These are phyloP conservation scores for Fregetta grallaria DNA, from an alignment of 2,113 vertebrate species.

Conservation along the genomic window DNA sequence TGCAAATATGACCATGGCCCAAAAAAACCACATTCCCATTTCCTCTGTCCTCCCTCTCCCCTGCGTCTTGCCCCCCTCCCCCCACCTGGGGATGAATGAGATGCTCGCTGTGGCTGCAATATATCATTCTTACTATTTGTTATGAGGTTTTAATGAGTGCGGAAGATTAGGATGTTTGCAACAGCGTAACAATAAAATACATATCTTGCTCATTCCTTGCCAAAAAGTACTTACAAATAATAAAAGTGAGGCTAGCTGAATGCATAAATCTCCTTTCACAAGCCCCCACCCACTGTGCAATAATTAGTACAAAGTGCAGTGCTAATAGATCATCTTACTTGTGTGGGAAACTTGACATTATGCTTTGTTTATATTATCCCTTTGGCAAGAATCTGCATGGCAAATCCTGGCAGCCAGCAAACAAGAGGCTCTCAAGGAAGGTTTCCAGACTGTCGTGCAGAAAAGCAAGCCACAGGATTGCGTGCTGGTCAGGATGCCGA, in stretches of 20 bases:
- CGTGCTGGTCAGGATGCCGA: constrained; percentile 63
- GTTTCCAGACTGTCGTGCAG: constrained; percentile 65
- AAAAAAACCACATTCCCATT: not conserved
- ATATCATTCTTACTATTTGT: constrained; percentile 70
- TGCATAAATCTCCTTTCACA: constrained; percentile 69
- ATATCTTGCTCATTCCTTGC: constrained; percentile 63
- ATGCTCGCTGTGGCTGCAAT: constrained; percentile 21
- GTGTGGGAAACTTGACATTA: constrained; percentile 72
- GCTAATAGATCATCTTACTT: constrained; percentile 71
- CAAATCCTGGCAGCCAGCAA: constrained; percentile 68
- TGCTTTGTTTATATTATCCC: constrained; percentile 70
- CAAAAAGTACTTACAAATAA: constrained; percentile 71
- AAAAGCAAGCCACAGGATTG: constrained; percentile 63
- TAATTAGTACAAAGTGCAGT: constrained; percentile 73
- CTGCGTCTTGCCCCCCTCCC: not conserved
- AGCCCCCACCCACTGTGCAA: constrained; percentile 72
- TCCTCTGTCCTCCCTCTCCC: not conserved
- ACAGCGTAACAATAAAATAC: constrained; percentile 64
- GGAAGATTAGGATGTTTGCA: constrained; percentile 66
- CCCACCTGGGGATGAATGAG: constrained; percentile 53
- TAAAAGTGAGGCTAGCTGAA: constrained; percentile 70
- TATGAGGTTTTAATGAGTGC: constrained; percentile 68
- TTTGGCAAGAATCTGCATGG: constrained; percentile 69
- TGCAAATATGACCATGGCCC: not conserved
- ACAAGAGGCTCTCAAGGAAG: constrained; percentile 66